Evolutionary conservation across 1,140 invertebrate genomes (phyloP).

Genomic region (Drosophila orena): DNA sequence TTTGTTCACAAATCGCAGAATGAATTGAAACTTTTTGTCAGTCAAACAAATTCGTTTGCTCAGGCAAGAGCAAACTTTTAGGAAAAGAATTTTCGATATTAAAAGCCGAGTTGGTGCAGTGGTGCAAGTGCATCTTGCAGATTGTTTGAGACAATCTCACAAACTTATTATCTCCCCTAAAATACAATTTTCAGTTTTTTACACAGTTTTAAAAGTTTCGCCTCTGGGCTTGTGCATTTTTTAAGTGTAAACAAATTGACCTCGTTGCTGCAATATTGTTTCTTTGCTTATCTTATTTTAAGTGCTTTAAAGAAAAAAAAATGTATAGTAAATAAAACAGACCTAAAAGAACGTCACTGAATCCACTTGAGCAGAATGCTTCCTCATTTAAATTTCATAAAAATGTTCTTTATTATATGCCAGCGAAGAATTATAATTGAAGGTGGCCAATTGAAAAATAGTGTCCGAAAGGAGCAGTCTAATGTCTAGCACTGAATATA

Average conservation of each 20-base stretch:
- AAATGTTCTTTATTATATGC: too few species aligned
- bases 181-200: conserved; percentile 31
- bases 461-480: too few species aligned
- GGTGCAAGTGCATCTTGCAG: conserved; percentile 39
- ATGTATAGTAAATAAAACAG: conserved; percentile 12
- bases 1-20: conserved; percentile 25
- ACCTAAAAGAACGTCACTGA: not conserved
- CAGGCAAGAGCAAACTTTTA: conserved; percentile 48
- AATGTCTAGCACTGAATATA: conserved; percentile 29
- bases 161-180: conserved; percentile 21
- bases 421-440: too few species aligned
- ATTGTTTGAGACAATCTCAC: conserved; percentile 33
- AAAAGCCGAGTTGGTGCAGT: not conserved
- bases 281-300: conserved; percentile 39
- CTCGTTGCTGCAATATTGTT: conserved; percentile 67
- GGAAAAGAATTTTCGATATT: conserved; percentile 68
- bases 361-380: not conserved
- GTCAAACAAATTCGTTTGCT: conserved; percentile 35
- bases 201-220: conserved; percentile 36
- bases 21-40: conserved; percentile 38
- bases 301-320: conserved; percentile 34
- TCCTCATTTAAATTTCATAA: not conserved
- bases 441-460: too few species aligned
- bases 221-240: conserved; percentile 32
- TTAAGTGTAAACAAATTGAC: conserved; percentile 69